phyloP scores from a whole-genome alignment of 2,888 invertebrate genomes.

The Dryomyza anilis region DNA sequence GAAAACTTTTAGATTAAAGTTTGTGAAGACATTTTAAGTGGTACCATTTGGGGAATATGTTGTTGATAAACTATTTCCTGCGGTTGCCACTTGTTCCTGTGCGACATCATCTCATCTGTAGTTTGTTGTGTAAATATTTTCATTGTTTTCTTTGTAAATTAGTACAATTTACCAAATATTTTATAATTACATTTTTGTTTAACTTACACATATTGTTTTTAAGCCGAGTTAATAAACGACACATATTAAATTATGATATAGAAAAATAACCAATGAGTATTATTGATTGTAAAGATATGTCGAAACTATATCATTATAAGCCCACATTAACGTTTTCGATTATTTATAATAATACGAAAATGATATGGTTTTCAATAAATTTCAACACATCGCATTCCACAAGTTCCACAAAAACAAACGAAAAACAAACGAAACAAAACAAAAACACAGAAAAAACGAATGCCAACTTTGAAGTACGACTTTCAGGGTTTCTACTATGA shows the following conservation, averaged over 20 bases:
- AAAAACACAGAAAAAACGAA: neutral
- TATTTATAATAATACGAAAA: neutral
- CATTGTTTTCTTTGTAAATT: conserved; percentile 3
- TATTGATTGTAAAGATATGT: neutral
- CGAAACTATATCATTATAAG: neutral
- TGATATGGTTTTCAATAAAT: no score
- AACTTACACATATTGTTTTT: neutral
- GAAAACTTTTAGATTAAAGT: conserved; percentile 48
- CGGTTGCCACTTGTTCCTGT: neutral
- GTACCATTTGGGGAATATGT: no score
- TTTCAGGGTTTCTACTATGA: no score
- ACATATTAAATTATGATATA: conserved; percentile 2
- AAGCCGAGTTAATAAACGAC: conserved; percentile 8
- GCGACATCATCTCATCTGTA: no score
- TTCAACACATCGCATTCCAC: neutral
- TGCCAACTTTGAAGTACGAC: no score
- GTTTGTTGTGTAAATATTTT: conserved; percentile 16
- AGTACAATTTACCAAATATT: conserved; percentile 20
- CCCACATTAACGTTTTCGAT: neutral
- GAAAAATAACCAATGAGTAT: neutral
- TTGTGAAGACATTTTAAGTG: no score
- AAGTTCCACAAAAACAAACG: neutral
- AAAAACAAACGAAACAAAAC: neutral
- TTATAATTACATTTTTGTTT: conserved; percentile 1
- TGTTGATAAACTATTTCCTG: no score